Evolutionary conservation across 2,113 vertebrate genomes (phyloP), one percentile per base, ranked within the genome.

Genomic region (Pavo muticus): DNA sequence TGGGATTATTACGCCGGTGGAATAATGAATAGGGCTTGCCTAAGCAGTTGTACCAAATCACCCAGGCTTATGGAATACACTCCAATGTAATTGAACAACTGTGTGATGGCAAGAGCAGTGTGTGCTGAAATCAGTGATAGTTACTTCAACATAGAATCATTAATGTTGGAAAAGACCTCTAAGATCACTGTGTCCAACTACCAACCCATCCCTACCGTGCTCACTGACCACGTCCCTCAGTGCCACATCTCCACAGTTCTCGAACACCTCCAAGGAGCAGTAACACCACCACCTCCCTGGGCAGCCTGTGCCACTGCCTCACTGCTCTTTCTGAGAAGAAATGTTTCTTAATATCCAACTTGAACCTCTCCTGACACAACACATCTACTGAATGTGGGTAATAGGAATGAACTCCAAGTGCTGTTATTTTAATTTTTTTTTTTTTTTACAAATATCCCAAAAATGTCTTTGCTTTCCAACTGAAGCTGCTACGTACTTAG

Each of bases 381-480:
- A 82, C 64, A 63, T 89, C 75, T 91, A 52, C 54, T 60, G 48
- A 80, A 56, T 20, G 35, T 56, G 63, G 24, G 14, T 84, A 81
- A 76, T 50, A 30, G 68, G 77, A 48, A 21, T 83, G 47, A 89
- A 79, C 39, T 85, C 39, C 52, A 50, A 78, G 30, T 87, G 74
- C 52, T 72, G 21, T 25, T 48, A 48, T 24, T 48, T 48, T 48
- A 24, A 48, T 48, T 48, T 48, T 23, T 44, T 47, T 25, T 56
- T 35, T 35, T 86, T 89, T 71, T 89, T 74, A 75, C 63, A 37
- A 18, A 35, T 76, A 19, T 56, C 42, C 42, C 29, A 50, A 45
- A 87, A 94, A 88, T 44, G 42, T 32, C 65, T 93, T 91, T 84
- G 30, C 50, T 81, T 85, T 92, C 42, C 79, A 48, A 70, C 50